Conservation (phyloP, 2,888 invertebrate species). For the Catocala fraxini region DNA sequence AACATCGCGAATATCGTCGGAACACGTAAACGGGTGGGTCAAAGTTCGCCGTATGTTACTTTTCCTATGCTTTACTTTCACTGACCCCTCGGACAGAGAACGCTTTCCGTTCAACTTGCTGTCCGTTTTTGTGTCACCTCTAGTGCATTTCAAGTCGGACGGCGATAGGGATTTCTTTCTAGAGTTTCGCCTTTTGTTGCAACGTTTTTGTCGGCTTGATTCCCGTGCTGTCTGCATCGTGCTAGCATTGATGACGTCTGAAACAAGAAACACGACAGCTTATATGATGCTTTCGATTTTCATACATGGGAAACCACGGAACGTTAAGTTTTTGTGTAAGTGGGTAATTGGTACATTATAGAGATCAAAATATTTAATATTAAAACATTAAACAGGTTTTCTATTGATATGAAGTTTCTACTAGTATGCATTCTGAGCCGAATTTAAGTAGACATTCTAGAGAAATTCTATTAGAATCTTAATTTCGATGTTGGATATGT, state of each 20-base stretch:
- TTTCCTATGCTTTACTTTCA: constrained; percentile 83
- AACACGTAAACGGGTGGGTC: constrained; percentile 80
- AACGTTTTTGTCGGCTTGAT: constrained; percentile 80
- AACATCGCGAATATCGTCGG: constrained; percentile 74
- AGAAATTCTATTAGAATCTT: too few species aligned
- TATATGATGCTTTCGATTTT: constrained; percentile 7
- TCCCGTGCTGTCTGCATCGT: constrained; percentile 83
- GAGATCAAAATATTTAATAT: not conserved
- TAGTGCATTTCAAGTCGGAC: constrained; percentile 77
- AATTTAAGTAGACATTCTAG: too few species aligned
- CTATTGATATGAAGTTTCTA: too few species aligned
- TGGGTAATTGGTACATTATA: too few species aligned
- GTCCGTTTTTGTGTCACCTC: constrained; percentile 73
- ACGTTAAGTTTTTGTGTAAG: not conserved
- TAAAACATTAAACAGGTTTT: not conserved
- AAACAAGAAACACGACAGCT: constrained; percentile 51
- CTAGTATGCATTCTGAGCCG: too few species aligned
- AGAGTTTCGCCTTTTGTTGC: constrained; percentile 82
- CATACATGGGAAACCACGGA: too few species aligned
- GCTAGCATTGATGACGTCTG: constrained; percentile 76
- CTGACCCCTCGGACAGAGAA: constrained; percentile 82
- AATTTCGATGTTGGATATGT: too few species aligned
- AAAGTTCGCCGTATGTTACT: constrained; percentile 83
- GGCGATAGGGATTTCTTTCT: constrained; percentile 85
- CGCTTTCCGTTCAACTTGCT: constrained; percentile 74